A percentile compares a stretch with the other conserved stretches of the same genome.
Conservation (phyloP, 2,888 invertebrate genomes). For the Clivina fossor region DNA sequence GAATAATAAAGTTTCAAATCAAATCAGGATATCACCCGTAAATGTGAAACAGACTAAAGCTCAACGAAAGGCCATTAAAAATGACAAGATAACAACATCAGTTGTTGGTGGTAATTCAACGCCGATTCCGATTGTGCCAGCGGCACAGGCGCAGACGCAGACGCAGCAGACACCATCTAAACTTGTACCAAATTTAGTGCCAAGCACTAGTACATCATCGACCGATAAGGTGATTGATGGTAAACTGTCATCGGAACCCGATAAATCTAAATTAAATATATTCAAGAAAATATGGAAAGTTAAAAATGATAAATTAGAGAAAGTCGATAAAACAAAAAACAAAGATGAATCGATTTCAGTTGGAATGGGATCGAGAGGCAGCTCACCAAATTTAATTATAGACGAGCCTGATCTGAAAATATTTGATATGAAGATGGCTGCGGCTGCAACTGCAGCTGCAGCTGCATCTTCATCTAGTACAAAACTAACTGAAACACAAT, state of each 20-base stretch:
- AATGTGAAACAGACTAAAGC: slow-evolving; percentile 8
- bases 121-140: slow-evolving; percentile 1
- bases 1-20: slow-evolving; percentile 10
- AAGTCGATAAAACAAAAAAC: slow-evolving; percentile 48
- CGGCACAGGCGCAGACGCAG: too few relatives aligned
- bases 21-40: slow-evolving; percentile 16
- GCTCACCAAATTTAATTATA: slow-evolving; percentile 52
- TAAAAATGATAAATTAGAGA: slow-evolving; percentile 63
- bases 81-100: too few relatives aligned
- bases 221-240: slow-evolving; percentile 45
- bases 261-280: slow-evolving; percentile 83
- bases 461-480: slow-evolving; percentile 34
- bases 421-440: slow-evolving; percentile 35
- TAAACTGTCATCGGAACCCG: slow-evolving; percentile 76
- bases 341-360: slow-evolving; percentile 45
- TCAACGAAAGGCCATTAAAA: too few relatives aligned
- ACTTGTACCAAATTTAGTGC: slow-evolving; percentile 31
- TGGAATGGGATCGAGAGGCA: slow-evolving; percentile 48
- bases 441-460: slow-evolving; percentile 60
- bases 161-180: too few relatives aligned
- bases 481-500: slow-evolving; percentile 40
- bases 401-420: slow-evolving; percentile 48
- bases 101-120: slow-evolving; percentile 17
- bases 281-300: slow-evolving; percentile 84
- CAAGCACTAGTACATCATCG: slow-evolving; percentile 38